Percentiles rank a stretch among this genome's conserved stretches.
These are phyloP conservation scores for Andricus grossulariae DNA, from an alignment of 1,140 invertebrate species.

Conservation along the genomic window DNA sequence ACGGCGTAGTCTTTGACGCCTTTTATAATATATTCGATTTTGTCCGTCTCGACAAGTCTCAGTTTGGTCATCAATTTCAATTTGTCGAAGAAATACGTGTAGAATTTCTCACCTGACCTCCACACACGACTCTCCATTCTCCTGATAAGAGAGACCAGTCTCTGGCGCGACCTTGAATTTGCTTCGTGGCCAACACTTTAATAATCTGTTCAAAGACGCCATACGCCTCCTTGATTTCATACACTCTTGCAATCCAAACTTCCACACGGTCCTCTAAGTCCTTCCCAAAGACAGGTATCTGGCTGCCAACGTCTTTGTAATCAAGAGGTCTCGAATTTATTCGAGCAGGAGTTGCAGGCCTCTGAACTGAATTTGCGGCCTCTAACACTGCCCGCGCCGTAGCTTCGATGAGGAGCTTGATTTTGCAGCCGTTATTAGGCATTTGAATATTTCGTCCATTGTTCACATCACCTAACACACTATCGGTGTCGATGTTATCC, in stretches of 20 bases:
- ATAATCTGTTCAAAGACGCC: background rate
- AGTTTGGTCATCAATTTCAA: background rate
- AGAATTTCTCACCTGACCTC: background rate
- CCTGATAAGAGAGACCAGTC: background rate
- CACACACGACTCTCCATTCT: background rate
- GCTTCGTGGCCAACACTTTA: conserved; percentile 1
- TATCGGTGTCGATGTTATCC: too few species aligned
- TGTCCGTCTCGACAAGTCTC: background rate
- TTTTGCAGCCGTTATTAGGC: too few species aligned
- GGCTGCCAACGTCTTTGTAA: background rate
- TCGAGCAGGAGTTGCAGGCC: too few species aligned
- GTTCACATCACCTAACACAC: too few species aligned
- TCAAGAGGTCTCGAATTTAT: background rate
- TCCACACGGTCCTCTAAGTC: too few species aligned
- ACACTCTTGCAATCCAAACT: conserved; percentile 10
- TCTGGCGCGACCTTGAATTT: background rate
- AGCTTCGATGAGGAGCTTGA: too few species aligned
- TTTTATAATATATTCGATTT: background rate
- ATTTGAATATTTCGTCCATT: too few species aligned
- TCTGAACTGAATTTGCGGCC: too few species aligned
- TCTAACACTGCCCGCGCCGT: too few species aligned
- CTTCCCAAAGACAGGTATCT: too few species aligned
- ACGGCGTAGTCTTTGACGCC: background rate
- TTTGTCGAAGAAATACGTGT: background rate
- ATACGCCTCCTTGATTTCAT: background rate